These are phyloP conservation scores for Nothocercus nigrocapillus DNA, from an alignment of 2,113 vertebrate genomes.

Conservation along the genomic window DNA sequence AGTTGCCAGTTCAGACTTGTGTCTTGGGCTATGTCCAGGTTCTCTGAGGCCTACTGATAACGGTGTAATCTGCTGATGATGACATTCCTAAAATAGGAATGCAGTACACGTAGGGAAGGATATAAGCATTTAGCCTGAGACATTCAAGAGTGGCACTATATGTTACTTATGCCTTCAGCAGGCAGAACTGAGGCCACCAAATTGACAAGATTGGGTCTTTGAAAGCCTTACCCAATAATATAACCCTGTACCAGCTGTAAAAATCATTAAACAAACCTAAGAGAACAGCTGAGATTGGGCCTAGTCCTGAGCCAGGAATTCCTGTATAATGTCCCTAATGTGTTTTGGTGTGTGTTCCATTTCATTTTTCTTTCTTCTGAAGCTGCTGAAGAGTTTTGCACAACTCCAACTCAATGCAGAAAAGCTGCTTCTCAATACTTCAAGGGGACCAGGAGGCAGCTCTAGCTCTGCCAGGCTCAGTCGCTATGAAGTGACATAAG, in stretches of 20 bases:
- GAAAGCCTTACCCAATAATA: not conserved
- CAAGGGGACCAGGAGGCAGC: not conserved
- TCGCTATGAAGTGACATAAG: not conserved
- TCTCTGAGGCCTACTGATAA: not conserved
- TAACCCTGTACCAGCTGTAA: not conserved
- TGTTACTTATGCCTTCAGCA: not conserved
- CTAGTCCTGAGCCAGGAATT: not conserved
- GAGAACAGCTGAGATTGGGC: not conserved
- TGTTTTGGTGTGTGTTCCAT: too few species aligned
- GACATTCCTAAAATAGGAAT: not conserved
- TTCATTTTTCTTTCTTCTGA: too few species aligned
- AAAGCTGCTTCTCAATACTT: not conserved
- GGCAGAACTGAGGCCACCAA: not conserved
- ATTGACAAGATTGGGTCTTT: not conserved
- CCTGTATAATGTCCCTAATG: not conserved
- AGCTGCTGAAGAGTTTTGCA: not conserved
- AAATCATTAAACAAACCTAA: not conserved
- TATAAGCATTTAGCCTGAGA: not conserved
- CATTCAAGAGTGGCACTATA: not conserved
- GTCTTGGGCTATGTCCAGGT: not conserved
- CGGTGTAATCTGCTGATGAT: not conserved
- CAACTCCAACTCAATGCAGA: not conserved
- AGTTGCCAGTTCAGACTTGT: not conserved
- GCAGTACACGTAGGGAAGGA: not conserved
- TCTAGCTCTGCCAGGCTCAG: not conserved